Base-by-base conservation (phyloP, 2,113 vertebrate species). In the Dipodomys ordii region DNA sequence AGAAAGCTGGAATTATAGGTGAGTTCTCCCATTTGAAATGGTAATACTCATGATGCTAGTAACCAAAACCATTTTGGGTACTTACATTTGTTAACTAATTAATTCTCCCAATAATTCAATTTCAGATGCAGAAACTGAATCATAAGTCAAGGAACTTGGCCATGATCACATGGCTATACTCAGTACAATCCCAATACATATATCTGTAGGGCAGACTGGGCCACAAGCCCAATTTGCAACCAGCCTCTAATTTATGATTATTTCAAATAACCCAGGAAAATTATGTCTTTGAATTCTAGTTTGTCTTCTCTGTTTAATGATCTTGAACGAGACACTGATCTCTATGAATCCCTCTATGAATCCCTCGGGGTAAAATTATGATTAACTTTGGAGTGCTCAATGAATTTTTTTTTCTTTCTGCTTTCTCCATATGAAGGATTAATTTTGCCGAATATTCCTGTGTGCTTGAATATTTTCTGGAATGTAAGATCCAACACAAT, bases 361-460 rank as follows among this genome's bases (percentile, higher is more conserved):
- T 2, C 9, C 35, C 10, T 95, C 15, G 83, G 53, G 53, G 28
- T 86, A 88, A 92, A 81, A 71, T 86, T 62, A 35, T 60, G 30
- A 80, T 84, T 72, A 88, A 79, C 9, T 32, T 88, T 62, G 30
- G 10, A 83, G 7, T 35, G 27, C 30, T 93, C 18, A 32, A 16
- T 77, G 49, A 69, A n/a, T 62, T 3, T 39, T 91, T 91, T 69
- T 92, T 92, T 95, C 57, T 90, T 93, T 92, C 90, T 60, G 27
- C 22, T 92, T 87, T 23, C 13, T 32, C n/a, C 28, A 67, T 28
- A 39, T 80, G 60, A 62, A 92, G 85, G 32, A 88, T 28, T 82
- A 11, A 88, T 28, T 82, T 11, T 27, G 64, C 30, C 39, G 65
- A 87, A 78, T 28, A 69, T 60, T 77, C 46, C 65, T 46, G 7